These are phyloP conservation scores for Luffia ferchaultella DNA, from an alignment of 2,888 invertebrate genomes.

Conservation along the genomic window DNA sequence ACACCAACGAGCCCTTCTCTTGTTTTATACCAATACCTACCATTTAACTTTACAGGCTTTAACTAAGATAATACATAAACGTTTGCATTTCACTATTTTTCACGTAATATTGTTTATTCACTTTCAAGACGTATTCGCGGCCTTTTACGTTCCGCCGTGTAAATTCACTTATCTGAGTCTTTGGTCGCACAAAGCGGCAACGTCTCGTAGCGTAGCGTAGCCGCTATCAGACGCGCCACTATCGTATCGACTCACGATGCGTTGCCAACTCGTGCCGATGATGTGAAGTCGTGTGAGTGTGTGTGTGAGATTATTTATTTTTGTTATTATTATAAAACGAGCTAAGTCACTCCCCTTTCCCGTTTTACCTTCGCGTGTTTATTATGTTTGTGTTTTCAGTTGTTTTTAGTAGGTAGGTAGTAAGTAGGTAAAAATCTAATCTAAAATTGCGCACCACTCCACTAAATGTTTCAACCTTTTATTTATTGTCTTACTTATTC, in stretches of 20 bases:
- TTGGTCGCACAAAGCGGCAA: neutral
- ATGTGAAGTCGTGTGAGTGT: neutral
- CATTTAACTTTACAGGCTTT: too few species aligned
- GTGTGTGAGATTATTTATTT: neutral
- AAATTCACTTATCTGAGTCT: neutral
- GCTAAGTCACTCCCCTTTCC: neutral
- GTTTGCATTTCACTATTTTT: too few species aligned
- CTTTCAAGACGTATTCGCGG: too few species aligned
- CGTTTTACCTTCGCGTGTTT: neutral
- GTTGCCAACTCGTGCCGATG: constrained; percentile 31
- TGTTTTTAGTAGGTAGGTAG: neutral
- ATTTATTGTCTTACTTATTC: too few species aligned
- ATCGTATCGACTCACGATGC: too few species aligned
- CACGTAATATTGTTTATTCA: too few species aligned
- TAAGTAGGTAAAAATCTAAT: too few species aligned
- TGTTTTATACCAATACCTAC: too few species aligned
- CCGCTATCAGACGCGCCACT: constrained; percentile 16
- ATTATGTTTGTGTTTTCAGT: neutral
- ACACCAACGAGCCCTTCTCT: too few species aligned
- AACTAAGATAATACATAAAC: too few species aligned
- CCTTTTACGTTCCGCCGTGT: neutral
- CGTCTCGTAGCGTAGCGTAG: neutral
- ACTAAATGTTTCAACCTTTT: neutral
- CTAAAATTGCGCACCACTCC: too few species aligned
- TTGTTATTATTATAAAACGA: neutral